Evolutionary conservation across 1,140 invertebrate species (phyloP), one percentile per base, ranked within the genome.

Genomic region (Drosophila triauraria): DNA sequence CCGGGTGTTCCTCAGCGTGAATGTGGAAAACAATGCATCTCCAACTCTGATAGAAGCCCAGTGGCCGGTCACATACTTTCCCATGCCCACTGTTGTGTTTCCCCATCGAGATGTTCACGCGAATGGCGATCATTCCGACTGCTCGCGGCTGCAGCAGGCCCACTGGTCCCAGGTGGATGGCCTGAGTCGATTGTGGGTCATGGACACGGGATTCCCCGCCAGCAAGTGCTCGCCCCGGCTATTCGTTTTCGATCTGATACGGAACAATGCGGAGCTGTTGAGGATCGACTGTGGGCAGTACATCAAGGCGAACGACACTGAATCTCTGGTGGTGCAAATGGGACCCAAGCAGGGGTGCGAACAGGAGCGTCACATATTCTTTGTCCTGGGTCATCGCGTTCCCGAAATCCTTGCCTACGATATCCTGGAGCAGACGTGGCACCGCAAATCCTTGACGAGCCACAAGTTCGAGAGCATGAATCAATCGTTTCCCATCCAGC

Each of bases 391-490:
- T 1, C 46, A 78, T 12, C 46, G 56, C 12, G 54, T 57, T 12
- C 15, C 91, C 0, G 64, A 83, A 20, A 75, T 92, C n/a, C 13
- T 91, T 23, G 82, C 91, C 44, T 92, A 92, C 23, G 91, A 92
- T n/a, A 92, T 92, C 20, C 51, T 92, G 3, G 91, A 92, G 40
- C 91, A 92, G 51, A 92, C 82, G 2, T 92, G 91, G 91, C 74
- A 75, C 15, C 64, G 59, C 10, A 48, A 51, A 0, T 35, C 67
- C 0, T 53, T 92, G 4, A 38, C 70, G 13, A 85, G 91, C 47
- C 56, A 77, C 15, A 92, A 92, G 51, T 92, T 81, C 32, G 79
- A 85, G 35, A 80, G 56, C 42, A 79, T 86, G 79, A 61, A 54
- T 6, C 84, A 91, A 7, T 46, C 72, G 3, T 83, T 88, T 59